Conservation (phyloP, 1,140 invertebrate genomes). For the Trichonephila inaurata region DNA sequence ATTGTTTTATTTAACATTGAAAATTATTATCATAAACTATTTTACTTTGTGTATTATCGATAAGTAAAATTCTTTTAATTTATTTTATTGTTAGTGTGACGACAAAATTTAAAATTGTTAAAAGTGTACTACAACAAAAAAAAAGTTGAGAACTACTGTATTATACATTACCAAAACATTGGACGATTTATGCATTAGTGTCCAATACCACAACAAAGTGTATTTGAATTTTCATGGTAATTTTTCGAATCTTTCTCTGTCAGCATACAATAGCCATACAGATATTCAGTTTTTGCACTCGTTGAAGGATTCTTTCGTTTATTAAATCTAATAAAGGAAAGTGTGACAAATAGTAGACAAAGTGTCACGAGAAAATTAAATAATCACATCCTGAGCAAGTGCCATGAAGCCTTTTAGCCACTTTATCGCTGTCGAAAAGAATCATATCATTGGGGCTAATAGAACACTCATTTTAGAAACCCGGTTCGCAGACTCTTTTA, state of each 20-base stretch:
- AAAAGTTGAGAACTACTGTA: no score
- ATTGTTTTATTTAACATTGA: no score
- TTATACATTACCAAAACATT: no score
- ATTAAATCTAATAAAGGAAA: not conserved
- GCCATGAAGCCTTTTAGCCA: not conserved
- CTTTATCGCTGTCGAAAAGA: not conserved
- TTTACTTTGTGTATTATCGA: no score
- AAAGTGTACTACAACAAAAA: no score
- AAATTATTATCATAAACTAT: no score
- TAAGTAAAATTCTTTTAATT: no score
- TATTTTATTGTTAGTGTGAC: no score
- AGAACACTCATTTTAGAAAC: not conserved
- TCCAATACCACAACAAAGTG: no score
- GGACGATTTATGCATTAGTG: no score
- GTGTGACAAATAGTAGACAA: not conserved
- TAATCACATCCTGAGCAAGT: slow-evolving; percentile 21
- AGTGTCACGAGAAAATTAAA: not conserved
- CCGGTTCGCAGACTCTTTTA: not conserved
- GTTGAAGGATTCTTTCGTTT: not conserved
- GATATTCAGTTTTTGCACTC: not conserved
- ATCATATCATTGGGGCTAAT: slow-evolving; percentile 14
- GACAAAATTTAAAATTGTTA: no score
- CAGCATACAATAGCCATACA: not conserved
- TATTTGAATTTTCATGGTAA: not conserved
- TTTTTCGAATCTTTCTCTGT: not conserved